phyloP scores from a whole-genome alignment of 2,888 invertebrate genomes.

The Drosophila leonis region DNA sequence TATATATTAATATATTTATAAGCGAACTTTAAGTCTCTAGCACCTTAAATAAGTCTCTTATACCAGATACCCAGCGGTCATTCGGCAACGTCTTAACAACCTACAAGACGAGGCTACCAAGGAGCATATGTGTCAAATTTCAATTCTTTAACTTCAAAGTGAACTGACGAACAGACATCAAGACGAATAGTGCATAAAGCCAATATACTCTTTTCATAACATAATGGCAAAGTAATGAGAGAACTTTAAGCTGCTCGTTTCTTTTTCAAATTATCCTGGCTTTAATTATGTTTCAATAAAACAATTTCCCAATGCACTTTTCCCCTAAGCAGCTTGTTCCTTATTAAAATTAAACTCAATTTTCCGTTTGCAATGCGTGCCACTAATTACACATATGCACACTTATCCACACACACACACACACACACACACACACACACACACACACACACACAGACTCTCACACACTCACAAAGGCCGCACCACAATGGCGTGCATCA shows the following conservation, averaged over 20 bases:
- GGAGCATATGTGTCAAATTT: too few relatives aligned
- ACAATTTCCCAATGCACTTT: background rate
- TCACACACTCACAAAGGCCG: background rate
- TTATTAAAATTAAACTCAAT: conserved; percentile 4
- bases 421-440: conserved; percentile 14
- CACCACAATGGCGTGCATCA: conserved; percentile 38
- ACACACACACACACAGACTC: conserved; percentile 1
- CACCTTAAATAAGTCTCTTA: too few relatives aligned
- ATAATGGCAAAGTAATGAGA: too few relatives aligned
- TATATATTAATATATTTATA: too few relatives aligned
- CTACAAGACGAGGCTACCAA: too few relatives aligned
- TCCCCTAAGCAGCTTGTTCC: background rate
- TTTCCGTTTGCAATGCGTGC: background rate
- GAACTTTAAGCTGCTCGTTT: conserved; percentile 9
- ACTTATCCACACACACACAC: background rate
- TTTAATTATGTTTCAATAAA: background rate
- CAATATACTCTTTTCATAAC: background rate
- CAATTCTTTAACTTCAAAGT: too few relatives aligned
- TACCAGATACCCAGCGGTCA: too few relatives aligned
- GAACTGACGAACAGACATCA: too few relatives aligned
- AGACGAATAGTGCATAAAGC: background rate
- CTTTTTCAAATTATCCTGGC: conserved; percentile 33
- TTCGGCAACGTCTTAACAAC: too few relatives aligned
- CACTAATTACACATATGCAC: conserved; percentile 12
- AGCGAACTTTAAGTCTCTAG: too few relatives aligned